These are phyloP conservation scores for Platorchestia sp. DNA, from an alignment of 1,140 invertebrate genomes.

Conservation along the genomic window DNA sequence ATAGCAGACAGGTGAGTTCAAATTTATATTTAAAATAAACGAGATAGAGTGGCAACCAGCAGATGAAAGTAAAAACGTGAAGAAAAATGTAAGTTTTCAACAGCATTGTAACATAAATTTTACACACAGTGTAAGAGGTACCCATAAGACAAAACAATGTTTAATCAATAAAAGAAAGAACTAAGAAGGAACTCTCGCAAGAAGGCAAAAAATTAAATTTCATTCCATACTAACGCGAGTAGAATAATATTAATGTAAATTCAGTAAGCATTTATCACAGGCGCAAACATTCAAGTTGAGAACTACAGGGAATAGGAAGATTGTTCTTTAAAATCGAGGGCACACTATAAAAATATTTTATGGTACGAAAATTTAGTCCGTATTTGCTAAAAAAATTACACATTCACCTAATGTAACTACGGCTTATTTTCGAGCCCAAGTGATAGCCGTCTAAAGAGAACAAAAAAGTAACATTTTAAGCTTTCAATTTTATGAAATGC, in stretches of 20 bases:
- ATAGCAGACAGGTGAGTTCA: background rate
- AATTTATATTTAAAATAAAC: background rate
- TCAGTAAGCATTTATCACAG: background rate
- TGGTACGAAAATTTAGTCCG: background rate
- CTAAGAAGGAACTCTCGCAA: background rate
- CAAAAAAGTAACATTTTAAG: background rate
- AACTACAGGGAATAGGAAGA: background rate
- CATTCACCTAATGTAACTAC: background rate
- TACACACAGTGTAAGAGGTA: background rate
- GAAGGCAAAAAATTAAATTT: background rate
- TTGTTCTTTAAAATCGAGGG: background rate
- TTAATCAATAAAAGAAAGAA: background rate
- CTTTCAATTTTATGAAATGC: background rate
- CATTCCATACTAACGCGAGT: background rate
- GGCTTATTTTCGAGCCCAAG: background rate
- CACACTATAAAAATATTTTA: background rate
- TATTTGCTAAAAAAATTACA: background rate
- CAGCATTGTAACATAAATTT: background rate
- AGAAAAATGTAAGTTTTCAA: background rate
- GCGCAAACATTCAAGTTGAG: background rate
- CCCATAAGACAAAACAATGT: background rate
- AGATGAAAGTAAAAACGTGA: background rate
- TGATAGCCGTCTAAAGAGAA: background rate
- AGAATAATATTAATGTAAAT: background rate
- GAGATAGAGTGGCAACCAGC: too few relatives aligned